A percentile compares a stretch with the other conserved stretches of the same genome.
Conservation (phyloP, 2,113 vertebrate species). For the Stomatorhinus ivindoensis region DNA sequence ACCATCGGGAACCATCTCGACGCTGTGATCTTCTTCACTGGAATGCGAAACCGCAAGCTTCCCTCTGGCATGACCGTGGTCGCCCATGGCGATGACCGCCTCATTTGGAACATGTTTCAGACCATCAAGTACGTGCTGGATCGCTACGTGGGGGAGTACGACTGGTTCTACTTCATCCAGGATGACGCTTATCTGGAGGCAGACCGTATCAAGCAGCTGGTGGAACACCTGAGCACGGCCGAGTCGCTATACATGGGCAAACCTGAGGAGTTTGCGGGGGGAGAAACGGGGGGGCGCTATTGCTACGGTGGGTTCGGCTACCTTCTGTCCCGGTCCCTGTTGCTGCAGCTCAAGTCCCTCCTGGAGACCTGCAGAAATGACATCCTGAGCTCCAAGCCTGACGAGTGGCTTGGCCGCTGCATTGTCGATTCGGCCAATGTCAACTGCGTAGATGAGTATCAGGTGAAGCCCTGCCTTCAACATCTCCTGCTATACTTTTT, state of each 20-base stretch:
- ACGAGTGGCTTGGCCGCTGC: constrained; percentile 95
- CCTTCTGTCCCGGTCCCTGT: constrained; percentile 77
- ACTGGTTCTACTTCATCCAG: constrained; percentile 93
- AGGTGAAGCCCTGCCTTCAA: constrained; percentile 58
- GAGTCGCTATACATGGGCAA: constrained; percentile 80
- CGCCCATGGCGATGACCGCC: constrained; percentile 80
- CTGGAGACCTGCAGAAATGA: constrained; percentile 87
- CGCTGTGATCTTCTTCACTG: constrained; percentile 82
- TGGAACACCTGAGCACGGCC: constrained; percentile 79
- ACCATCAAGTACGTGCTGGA: constrained; percentile 80
- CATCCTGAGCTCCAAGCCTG: constrained; percentile 80
- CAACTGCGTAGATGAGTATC: constrained; percentile 72
- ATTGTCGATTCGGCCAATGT: constrained; percentile 78
- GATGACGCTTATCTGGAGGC: constrained; percentile 84
- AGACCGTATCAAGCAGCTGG: constrained; percentile 70
- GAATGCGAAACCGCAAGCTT: constrained; percentile 72
- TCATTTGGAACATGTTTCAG: constrained; percentile 92
- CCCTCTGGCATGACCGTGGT: constrained; percentile 88
- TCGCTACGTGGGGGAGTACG: constrained; percentile 75
- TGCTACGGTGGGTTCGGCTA: constrained; percentile 85
- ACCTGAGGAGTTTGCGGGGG: constrained; percentile 81
- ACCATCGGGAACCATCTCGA: constrained; percentile 84
- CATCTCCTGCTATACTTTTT: background rate
- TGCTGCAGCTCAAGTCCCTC: constrained; percentile 78
- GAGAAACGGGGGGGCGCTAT: constrained; percentile 72